Conservation (phyloP, 1,140 invertebrate genomes). For the Leptinotarsa defecta region DNA sequence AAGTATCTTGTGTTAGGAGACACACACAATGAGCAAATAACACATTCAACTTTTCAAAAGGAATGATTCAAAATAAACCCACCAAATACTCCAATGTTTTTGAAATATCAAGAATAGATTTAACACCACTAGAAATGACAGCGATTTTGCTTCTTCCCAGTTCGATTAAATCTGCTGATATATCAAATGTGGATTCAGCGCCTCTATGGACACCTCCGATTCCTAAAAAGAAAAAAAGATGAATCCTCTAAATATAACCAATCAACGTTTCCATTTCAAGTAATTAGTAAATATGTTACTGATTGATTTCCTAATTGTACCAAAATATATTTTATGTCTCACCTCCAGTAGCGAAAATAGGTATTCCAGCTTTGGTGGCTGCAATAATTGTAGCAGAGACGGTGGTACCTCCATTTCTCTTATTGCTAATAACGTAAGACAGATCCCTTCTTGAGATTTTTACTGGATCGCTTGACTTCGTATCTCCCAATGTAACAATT, state of each 20-base stretch:
- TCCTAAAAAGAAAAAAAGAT: slow-evolving; percentile 55
- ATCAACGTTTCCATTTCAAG: not conserved
- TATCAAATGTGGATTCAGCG: slow-evolving; percentile 82
- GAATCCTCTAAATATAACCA: too few species aligned
- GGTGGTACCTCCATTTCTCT: slow-evolving; percentile 89
- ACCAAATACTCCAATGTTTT: slow-evolving; percentile 94
- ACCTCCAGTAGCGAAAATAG: slow-evolving; percentile 92
- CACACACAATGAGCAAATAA: too few species aligned
- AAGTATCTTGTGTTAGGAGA: too few species aligned
- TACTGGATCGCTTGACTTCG: slow-evolving; percentile 58
- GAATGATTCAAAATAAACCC: slow-evolving; percentile 38
- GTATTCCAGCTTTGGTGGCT: slow-evolving; percentile 79
- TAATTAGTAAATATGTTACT: not conserved
- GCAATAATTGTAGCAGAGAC: slow-evolving; percentile 92
- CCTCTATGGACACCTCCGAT: slow-evolving; percentile 94
- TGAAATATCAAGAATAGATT: slow-evolving; percentile 95
- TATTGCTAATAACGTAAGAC: slow-evolving; percentile 72
- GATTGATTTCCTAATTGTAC: too few species aligned
- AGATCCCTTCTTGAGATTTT: slow-evolving; percentile 90
- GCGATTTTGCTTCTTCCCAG: slow-evolving; percentile 83
- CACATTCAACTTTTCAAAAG: too few species aligned
- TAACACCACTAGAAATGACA: slow-evolving; percentile 94
- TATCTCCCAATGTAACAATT: slow-evolving; percentile 66
- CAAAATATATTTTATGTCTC: slow-evolving; percentile 26
- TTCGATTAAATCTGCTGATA: slow-evolving; percentile 94